Evolutionary conservation across 2,888 invertebrate species (phyloP).

Genomic region (Ophioninae sp.): DNA sequence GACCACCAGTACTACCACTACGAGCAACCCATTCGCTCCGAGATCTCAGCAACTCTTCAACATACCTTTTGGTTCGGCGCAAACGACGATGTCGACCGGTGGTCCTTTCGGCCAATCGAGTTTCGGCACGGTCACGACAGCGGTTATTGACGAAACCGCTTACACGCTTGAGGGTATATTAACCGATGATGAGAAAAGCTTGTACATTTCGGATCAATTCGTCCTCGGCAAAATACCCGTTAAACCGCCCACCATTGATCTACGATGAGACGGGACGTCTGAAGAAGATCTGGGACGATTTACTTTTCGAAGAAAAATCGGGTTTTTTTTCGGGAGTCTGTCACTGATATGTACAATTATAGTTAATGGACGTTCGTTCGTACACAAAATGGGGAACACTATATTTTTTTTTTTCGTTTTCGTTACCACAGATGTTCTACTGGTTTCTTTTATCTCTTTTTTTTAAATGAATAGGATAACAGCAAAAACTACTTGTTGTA

Average conservation of each 20-base stretch:
- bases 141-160: constrained; percentile 70
- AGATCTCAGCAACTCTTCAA: constrained; percentile 54
- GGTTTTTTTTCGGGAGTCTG: neutral
- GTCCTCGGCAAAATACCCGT: constrained; percentile 74
- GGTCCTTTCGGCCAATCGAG: constrained; percentile 66
- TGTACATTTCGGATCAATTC: constrained; percentile 72
- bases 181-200: constrained; percentile 76
- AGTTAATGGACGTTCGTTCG: neutral
- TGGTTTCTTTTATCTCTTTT: neutral
- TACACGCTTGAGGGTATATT: constrained; percentile 71
- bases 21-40: constrained; percentile 63
- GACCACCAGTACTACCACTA: constrained; percentile 51
- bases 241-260: constrained; percentile 75
- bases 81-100: constrained; percentile 56
- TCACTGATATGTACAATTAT: neutral
- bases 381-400: neutral
- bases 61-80: constrained; percentile 59
- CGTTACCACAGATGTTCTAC: constrained; percentile 6
- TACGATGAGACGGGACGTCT: constrained; percentile 69
- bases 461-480: neutral
- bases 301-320: neutral
- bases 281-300: neutral
- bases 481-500: neutral
- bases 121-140: constrained; percentile 61
- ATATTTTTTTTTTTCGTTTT: constrained; percentile 7